Evolutionary conservation across 1,140 invertebrate species (phyloP).

Genomic region (Idris sp.): DNA sequence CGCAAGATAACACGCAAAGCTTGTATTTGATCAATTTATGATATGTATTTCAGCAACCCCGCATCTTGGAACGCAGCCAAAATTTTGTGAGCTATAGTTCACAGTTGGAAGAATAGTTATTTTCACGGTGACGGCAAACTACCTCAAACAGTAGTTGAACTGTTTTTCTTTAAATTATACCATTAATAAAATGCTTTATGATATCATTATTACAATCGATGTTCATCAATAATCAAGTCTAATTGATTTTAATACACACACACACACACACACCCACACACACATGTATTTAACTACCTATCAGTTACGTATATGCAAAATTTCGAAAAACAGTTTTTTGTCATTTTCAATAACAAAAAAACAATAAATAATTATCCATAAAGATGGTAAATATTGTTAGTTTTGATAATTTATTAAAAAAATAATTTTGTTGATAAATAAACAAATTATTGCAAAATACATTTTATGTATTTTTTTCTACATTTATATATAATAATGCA

Average conservation of each 20-base stretch:
- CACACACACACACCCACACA: too few species aligned
- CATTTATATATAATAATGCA: constrained; percentile 30
- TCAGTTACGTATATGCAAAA: too few species aligned
- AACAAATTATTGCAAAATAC: too few species aligned
- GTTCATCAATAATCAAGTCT: constrained; percentile 27
- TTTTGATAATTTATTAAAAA: too few species aligned
- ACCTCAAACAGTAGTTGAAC: constrained; percentile 24
- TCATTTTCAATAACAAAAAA: too few species aligned
- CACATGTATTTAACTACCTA: too few species aligned
- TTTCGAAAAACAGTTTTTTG: too few species aligned
- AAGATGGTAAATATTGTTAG: too few species aligned
- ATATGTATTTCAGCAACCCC: constrained; percentile 35
- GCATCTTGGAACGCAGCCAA: constrained; percentile 26
- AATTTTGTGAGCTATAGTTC: constrained; percentile 35
- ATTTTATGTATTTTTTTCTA: constrained; percentile 14
- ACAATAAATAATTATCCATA: too few species aligned
- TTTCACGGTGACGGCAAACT: constrained; percentile 43
- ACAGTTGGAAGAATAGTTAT: constrained; percentile 53
- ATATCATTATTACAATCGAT: constrained; percentile 41
- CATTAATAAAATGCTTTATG: constrained; percentile 33
- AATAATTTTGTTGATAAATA: too few species aligned
- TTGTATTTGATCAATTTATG: constrained; percentile 53
- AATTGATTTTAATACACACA: too few species aligned
- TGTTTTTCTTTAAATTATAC: constrained; percentile 36
- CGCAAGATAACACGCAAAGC: constrained; percentile 23